These are phyloP conservation scores for Acronicta alni DNA, from an alignment of 2,888 invertebrate species.

Conservation along the genomic window DNA sequence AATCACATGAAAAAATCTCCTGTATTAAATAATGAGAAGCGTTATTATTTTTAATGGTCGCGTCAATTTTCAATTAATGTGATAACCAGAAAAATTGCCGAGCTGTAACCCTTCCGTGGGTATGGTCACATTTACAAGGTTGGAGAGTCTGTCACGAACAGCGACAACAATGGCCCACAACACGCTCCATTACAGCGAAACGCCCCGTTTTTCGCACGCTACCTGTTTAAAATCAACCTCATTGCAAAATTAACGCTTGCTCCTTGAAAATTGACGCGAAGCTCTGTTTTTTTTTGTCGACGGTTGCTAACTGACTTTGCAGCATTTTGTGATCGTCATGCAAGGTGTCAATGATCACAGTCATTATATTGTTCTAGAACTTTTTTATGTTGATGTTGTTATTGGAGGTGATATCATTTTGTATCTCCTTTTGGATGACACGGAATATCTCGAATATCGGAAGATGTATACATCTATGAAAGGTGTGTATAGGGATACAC, in stretches of 20 bases:
- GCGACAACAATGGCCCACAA: slow-evolving; percentile 47
- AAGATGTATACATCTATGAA: too few relatives aligned
- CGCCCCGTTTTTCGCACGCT: slow-evolving; percentile 52
- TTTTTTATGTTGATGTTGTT: slow-evolving; percentile 42
- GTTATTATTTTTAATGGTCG: slow-evolving; percentile 22
- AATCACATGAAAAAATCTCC: slow-evolving; percentile 7
- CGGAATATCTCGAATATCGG: too few relatives aligned
- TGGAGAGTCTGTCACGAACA: slow-evolving; percentile 53
- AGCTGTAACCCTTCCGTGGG: slow-evolving; percentile 7
- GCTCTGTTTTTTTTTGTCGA: slow-evolving; percentile 12
- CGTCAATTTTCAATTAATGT: slow-evolving; percentile 30
- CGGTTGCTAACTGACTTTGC: slow-evolving; percentile 21
- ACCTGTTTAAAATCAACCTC: slow-evolving; percentile 31
- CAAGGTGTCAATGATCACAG: slow-evolving; percentile 32
- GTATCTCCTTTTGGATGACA: too few relatives aligned
- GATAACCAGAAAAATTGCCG: slow-evolving; percentile 26
- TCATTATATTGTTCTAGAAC: slow-evolving; percentile 42
- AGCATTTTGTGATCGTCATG: slow-evolving; percentile 30
- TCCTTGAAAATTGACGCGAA: slow-evolving; percentile 40
- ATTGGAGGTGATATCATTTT: slow-evolving; percentile 32
- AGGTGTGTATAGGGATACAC: too few relatives aligned
- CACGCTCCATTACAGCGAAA: slow-evolving; percentile 35
- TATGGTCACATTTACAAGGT: slow-evolving; percentile 50
- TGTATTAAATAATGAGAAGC: slow-evolving; percentile 1
- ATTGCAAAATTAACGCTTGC: slow-evolving; percentile 33